Evolutionary conservation across 1,140 invertebrate species (phyloP), one percentile per base, ranked within the genome.

Genomic region (Euwallacea fornicatus): DNA sequence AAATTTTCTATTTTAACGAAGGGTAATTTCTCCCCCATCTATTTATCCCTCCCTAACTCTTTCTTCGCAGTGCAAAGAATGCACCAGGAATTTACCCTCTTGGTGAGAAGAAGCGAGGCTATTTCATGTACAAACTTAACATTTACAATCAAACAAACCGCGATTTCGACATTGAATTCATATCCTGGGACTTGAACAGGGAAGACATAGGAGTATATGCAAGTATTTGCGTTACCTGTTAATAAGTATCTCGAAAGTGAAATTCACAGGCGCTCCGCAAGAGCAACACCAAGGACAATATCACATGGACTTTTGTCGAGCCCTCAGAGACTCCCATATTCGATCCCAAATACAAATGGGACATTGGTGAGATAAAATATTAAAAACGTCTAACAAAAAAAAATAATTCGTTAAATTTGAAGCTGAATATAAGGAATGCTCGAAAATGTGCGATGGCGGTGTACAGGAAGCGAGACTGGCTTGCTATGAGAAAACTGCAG

Each of bases 371-470:
- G 47, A 47, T 9, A 2, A 11, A 50, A 50, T 33, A 33, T 4
- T 33, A 33, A 33, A 33, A 33, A 33, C 4, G 4, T 9, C 16
- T n/a, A 56, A 56, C 16, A 56, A 56, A 56, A 15, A 21, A 15
- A 15, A 13, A 3, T 60, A 41, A 60, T 42, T n/a, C n/a, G n/a
- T n/a, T 42, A 43, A 60, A 60, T 43, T 43, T 61, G n/a, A 8
- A 70, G 68, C 41, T 6, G 68, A 70, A 46, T 71, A 53, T 44
- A 74, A 74, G 3, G 71, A 77, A 3, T 86, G 85, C 68, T 76
- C 73, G 10, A 82, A 74, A 6, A 80, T 79, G 66, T 86, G 85
- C 73, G 84, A 80, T 2, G 83, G 84, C 13, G 84, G 85, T 7
- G 71, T 72, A 6, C 67, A 84, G 80, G 74, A 79, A 7, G 77